These are phyloP conservation scores for Cuculus canorus DNA, from an alignment of 2,797 vertebrate species.

Conservation along the genomic window DNA sequence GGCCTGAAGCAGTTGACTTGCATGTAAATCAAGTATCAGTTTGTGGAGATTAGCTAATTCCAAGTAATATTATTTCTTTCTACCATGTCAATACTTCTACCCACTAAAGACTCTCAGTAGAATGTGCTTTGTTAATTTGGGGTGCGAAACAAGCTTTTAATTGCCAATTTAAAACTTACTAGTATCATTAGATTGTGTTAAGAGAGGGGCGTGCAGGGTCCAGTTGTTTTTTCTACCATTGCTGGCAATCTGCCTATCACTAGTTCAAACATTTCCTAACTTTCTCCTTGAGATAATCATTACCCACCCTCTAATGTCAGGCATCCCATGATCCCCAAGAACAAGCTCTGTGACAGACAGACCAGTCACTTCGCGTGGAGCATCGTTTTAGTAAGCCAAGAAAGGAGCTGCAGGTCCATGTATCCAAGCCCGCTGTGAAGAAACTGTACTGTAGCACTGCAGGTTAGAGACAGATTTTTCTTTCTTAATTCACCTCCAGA, in stretches of 20 bases:
- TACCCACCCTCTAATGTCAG: not conserved
- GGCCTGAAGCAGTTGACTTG: not conserved
- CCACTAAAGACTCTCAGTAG: not conserved
- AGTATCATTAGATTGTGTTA: not conserved
- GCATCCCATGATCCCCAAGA: not conserved
- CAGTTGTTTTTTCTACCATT: not conserved
- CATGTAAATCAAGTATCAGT: not conserved
- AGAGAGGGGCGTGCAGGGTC: not conserved
- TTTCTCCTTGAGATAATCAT: not conserved
- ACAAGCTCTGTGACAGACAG: not conserved
- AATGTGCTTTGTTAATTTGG: not conserved
- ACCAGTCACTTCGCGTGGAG: not conserved
- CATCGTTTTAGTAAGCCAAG: not conserved
- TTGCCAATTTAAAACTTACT: not conserved
- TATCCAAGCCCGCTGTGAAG: not conserved
- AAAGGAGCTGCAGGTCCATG: not conserved
- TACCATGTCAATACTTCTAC: not conserved
- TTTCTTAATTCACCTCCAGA: slow-evolving; percentile 14
- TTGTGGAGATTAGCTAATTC: not conserved
- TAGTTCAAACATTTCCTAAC: not conserved
- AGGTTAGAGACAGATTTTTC: not conserved
- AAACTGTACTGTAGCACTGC: not conserved
- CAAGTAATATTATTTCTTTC: not conserved
- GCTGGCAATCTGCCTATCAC: not conserved
- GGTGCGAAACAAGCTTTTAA: not conserved